Evolutionary conservation across 2,888 invertebrate genomes (phyloP), one percentile per base, ranked within the genome.

Genomic region (Thera britannica): DNA sequence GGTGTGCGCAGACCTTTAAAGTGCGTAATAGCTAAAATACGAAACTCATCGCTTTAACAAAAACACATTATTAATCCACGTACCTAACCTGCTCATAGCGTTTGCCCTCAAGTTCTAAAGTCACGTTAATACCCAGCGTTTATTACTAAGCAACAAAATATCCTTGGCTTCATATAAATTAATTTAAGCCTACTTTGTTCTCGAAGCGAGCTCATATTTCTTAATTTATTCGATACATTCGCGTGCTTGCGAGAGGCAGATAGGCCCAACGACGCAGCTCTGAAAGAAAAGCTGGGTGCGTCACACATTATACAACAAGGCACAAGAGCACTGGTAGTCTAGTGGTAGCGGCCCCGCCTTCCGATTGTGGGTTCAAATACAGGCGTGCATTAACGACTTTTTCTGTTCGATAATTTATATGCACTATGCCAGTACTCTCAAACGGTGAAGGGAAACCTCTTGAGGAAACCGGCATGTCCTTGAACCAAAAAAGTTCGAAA

Each of bases 161-260:
- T 63, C 66, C 49, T 66, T 23, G 65, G 62, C 57, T 65, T 68
- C 66, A 65, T 61, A 68, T 72, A 72, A 70, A 68, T 70, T 70
- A 72, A 68, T 68, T 70, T 67, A 65, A 67, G 59, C 62, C 61
- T 70, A 65, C 64, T 68, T 70, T 67, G 59, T 70, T 67, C 70
- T 62, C 58, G 55, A 62, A 70, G 68, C 49, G 60, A 54, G 68
- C 65, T 71, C 68, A 72, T 72, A 71, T 69, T 73, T 75, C 74
- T 77, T 75, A 73, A 77, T 76, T 74, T 74, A 77, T 75, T 75
- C 75, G 71, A 73, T 70, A 75, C 66, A 73, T 74, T 70, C 70
- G 70, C 68, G 55, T 63, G 66, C 70, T 73, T 75, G 75, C 68
- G 67, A 66, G 70, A 54, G 64, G 71, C 58, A 73, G 76, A 75